Percentiles rank a stretch among this genome's conserved stretches.
Conservation (phyloP, 2,888 invertebrate species). For the Penaeus monodon region DNA sequence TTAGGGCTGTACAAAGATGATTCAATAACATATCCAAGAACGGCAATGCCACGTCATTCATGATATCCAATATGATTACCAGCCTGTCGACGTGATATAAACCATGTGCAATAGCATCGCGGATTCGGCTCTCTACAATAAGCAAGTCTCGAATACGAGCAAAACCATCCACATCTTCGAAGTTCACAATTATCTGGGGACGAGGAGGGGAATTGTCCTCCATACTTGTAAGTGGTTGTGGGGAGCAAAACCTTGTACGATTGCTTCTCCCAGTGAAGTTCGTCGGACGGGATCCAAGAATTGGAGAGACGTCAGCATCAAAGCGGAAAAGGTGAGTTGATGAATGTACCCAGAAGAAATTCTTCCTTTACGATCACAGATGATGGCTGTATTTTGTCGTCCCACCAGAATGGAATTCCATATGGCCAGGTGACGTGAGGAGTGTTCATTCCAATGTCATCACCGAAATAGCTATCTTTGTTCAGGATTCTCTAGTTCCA, state of each 20-base stretch:
- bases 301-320: constrained; percentile 82
- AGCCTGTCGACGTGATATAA: constrained; percentile 68
- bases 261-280: constrained; percentile 65
- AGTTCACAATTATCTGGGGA: constrained; percentile 66
- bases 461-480: constrained; percentile 79
- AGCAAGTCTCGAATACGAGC: constrained; percentile 66
- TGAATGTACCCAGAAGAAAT: constrained; percentile 75
- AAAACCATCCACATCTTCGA: constrained; percentile 66
- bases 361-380: constrained; percentile 67
- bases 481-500: constrained; percentile 72
- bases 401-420: constrained; percentile 64
- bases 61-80: constrained; percentile 62
- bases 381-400: constrained; percentile 38
- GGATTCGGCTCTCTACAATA: constrained; percentile 74
- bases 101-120: constrained; percentile 75
- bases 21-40: constrained; percentile 66
- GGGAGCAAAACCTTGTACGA: constrained; percentile 74
- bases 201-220: constrained; percentile 72
- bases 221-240: constrained; percentile 76
- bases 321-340: constrained; percentile 71
- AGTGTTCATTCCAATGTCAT: constrained; percentile 79
- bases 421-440: constrained; percentile 73
- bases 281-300: constrained; percentile 64
- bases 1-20: constrained; percentile 66
- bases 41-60: constrained; percentile 64